Base-by-base conservation (phyloP, 2,113 vertebrate species). In the Meleagris gallopavo region DNA sequence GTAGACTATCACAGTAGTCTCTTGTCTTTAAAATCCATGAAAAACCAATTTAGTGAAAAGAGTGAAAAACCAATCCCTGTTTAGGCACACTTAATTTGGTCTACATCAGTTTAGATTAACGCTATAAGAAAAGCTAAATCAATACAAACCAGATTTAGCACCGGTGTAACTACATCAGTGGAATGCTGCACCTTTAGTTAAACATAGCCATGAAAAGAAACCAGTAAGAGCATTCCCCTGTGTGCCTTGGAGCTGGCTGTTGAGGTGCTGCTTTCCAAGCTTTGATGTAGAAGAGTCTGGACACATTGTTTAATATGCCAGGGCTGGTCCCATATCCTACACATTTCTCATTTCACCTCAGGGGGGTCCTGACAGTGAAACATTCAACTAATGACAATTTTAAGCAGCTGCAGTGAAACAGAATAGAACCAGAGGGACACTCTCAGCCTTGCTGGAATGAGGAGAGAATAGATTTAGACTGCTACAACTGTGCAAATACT, bases 61-160 rank as follows among this genome's bases (percentile, higher is more conserved):
- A 93, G 76, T 93, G 83, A 91, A 88, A 95, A 96, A 61, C n/a
- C 90, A 95, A 7, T 90, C 76, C 84, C 87, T 91, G 48, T 91
- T 93, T 94, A 93, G 84, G 77, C 4, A 1, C 76, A 88, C 79
- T 94, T 95, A 88, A 93, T 95, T 95, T 95, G 83, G 89, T 95
- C 84, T 94, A 52, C 71, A 96, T 95, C 88, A 88, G 83, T 95
- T 95, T 86, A 96, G 80, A 94, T 96, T 93, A 94, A 92, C 61
- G 73, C 61, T 88, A 5, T 93, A 95, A 83, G 83, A 90, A 95
- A 93, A 94, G 88, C 30, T 88, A 93, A 91, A 90, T 92, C 93
- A 60, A 95, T 94, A 93, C 93, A 94, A 96, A 95, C 65, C 69
- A 86, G 72, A 93, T 95, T 89, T 91, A 88, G 87, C 72, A 83